Percentiles rank a stretch among this genome's conserved stretches.
phyloP scores from a whole-genome alignment of 35 echinoderm and acorn worm genomes.

The Ophiothrix spiculata region DNA sequence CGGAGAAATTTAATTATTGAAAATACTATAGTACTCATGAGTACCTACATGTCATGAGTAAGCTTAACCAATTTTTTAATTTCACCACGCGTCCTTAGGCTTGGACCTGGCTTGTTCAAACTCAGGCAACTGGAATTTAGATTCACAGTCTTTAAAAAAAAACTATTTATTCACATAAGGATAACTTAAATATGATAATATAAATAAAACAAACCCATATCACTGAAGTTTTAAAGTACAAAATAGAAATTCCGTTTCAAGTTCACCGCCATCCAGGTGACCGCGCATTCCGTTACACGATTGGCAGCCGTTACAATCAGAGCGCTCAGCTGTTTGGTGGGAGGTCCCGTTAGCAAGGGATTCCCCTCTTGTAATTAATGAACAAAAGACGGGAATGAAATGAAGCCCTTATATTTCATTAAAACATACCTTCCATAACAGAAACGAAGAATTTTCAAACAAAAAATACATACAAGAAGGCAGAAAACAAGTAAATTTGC shows the following conservation, averaged over 20 bases:
- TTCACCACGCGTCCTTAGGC: too few species aligned
- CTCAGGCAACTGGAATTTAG: background rate
- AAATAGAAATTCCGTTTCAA: background rate
- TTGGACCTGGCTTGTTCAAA: too few species aligned
- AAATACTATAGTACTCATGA: too few species aligned
- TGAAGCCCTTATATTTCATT: background rate
- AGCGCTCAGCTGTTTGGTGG: background rate
- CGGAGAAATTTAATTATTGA: too few species aligned
- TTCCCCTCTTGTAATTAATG: background rate
- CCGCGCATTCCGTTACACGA: conserved; percentile 4
- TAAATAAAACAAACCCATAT: background rate
- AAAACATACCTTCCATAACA: background rate
- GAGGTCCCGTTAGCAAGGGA: background rate
- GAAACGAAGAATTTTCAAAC: background rate
- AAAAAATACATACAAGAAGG: background rate
- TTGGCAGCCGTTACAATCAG: background rate
- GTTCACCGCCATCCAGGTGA: background rate
- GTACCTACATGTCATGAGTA: too few species aligned
- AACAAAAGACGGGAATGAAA: background rate
- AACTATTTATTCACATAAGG: background rate
- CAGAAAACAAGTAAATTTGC: background rate
- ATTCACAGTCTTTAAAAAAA: background rate
- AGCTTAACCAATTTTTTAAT: too few species aligned
- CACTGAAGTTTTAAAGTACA: background rate
- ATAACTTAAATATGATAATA: background rate